A percentile compares a stretch with the other conserved stretches of the same genome.
phyloP scores from a whole-genome alignment of 2,113 vertebrate species.

The Paratilapia polleni region DNA sequence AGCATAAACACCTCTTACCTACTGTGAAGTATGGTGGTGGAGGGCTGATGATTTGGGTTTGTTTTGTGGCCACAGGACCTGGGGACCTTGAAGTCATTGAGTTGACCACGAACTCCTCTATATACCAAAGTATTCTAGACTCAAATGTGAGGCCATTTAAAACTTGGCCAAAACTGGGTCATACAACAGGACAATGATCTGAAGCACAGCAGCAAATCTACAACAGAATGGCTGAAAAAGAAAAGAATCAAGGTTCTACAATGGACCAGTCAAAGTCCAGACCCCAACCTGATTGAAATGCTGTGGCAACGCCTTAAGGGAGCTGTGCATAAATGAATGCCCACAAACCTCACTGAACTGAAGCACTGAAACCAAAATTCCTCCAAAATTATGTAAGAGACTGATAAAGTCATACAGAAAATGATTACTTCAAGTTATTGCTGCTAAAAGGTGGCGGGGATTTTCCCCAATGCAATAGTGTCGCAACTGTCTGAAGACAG shows the following conservation, averaged over 20 bases:
- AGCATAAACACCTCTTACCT: not conserved
- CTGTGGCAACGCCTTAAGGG: not conserved
- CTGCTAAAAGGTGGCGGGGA: conserved; percentile 1
- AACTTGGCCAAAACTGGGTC: not conserved
- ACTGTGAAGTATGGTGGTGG: not conserved
- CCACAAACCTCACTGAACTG: not conserved
- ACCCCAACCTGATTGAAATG: not conserved
- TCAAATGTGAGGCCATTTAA: too few relatives aligned
- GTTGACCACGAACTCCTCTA: not conserved
- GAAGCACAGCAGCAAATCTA: too few relatives aligned
- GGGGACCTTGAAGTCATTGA: not conserved
- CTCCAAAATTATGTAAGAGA: not conserved
- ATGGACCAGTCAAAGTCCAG: not conserved
- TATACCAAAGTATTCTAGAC: not conserved
- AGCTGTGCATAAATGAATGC: not conserved
- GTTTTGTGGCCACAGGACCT: not conserved
- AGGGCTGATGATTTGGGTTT: not conserved
- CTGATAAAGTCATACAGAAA: not conserved
- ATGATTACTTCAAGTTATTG: not conserved
- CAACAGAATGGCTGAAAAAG: too few relatives aligned
- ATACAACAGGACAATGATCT: not conserved
- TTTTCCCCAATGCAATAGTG: not conserved
- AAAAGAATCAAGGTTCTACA: not conserved
- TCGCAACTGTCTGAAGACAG: not conserved
- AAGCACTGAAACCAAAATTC: not conserved